phyloP scores from a whole-genome alignment of 2,888 invertebrate species.

The Adelognathus sp. region DNA sequence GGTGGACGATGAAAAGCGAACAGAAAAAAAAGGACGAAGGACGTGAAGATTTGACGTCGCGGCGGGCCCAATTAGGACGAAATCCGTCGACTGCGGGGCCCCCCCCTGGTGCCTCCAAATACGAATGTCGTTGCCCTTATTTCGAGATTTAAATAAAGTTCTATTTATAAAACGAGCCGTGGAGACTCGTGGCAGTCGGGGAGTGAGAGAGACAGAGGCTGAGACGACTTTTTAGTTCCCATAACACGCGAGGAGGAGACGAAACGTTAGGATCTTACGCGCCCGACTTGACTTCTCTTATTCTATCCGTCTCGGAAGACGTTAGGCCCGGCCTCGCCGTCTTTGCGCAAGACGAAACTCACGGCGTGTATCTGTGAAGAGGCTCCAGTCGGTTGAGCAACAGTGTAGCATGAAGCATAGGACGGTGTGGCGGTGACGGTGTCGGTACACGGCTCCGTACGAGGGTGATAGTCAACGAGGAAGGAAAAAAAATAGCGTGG shows the following conservation, averaged over 20 bases:
- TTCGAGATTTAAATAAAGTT: conserved; percentile 76
- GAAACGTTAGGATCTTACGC: conserved; percentile 60
- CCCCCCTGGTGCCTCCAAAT: conserved; percentile 62
- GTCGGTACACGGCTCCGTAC: background rate
- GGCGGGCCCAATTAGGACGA: conserved; percentile 56
- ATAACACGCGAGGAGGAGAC: conserved; percentile 41
- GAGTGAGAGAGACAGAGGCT: conserved; percentile 44
- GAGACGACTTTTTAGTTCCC: conserved; percentile 41
- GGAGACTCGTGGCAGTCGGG: conserved; percentile 29
- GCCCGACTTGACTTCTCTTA: conserved; percentile 54
- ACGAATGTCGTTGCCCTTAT: conserved; percentile 78
- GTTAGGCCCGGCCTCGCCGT: background rate
- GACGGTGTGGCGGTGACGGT: background rate
- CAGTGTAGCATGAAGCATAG: background rate
- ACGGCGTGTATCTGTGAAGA: conserved; percentile 4
- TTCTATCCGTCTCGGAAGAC: background rate
- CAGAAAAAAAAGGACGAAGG: background rate
- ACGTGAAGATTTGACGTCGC: conserved; percentile 26
- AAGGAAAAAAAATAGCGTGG: conserved; percentile 21
- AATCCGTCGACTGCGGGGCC: conserved; percentile 41
- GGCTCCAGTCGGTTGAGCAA: background rate
- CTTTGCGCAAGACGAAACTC: conserved; percentile 29
- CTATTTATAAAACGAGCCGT: conserved; percentile 72
- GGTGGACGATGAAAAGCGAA: too few relatives aligned
- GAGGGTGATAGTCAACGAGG: conserved; percentile 20